These are phyloP conservation scores for Coregonus suidteri DNA, from an alignment of 2,797 vertebrate species.

Conservation along the genomic window DNA sequence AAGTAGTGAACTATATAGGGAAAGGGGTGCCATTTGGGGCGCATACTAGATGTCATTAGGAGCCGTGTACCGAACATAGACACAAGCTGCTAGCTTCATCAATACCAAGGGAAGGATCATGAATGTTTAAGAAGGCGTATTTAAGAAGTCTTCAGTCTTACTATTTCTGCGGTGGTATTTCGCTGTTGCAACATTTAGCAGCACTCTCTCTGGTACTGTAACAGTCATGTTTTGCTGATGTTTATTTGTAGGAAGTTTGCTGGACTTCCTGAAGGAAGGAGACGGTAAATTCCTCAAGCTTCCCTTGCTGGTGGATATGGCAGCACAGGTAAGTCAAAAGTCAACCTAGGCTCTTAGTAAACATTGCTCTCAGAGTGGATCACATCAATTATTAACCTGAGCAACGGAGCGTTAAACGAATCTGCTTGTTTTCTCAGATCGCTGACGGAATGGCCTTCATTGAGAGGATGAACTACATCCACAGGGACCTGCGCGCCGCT, in stretches of 20 bases:
- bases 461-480: conserved; percentile 99
- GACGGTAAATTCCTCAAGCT: conserved; percentile 94
- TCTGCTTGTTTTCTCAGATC: conserved; percentile 70
- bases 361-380: conserved; percentile 2
- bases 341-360: neutral
- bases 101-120: too few relatives aligned
- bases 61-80: neutral
- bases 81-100: neutral
- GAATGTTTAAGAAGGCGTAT: too few relatives aligned
- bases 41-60: conserved; percentile 6
- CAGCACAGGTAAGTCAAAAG: conserved; percentile 85
- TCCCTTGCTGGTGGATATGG: conserved; percentile 93
- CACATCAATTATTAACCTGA: conserved; percentile 22
- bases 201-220: neutral
- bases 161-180: neutral
- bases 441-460: conserved; percentile 99
- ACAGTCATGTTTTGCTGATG: conserved; percentile 22
- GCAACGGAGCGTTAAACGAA: conserved; percentile 22
- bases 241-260: conserved; percentile 83
- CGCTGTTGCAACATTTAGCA: neutral
- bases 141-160: neutral
- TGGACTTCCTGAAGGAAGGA: conserved; percentile 95
- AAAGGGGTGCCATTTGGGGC: neutral
- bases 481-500: conserved; percentile 93
- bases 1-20: neutral